These are phyloP conservation scores for Mionectes olivaceus DNA, from an alignment of 2,797 vertebrate genomes.

Conservation along the genomic window DNA sequence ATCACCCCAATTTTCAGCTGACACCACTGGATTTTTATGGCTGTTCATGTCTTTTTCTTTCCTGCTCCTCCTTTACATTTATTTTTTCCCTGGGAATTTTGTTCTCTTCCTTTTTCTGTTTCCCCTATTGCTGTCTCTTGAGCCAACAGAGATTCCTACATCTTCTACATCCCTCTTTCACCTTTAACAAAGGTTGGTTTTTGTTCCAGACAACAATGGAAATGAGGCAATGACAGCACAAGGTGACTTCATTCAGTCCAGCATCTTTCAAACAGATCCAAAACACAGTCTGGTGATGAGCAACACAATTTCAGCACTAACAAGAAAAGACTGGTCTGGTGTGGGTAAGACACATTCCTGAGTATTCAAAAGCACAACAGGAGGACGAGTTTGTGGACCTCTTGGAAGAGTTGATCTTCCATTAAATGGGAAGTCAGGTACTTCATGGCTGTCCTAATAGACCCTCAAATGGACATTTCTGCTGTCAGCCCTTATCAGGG, in stretches of 20 bases:
- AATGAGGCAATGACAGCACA: not conserved
- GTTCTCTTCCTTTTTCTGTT: constrained; percentile 2
- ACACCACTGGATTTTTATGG: constrained; percentile 66
- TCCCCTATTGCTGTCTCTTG: constrained; percentile 12
- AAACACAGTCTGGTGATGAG: not conserved
- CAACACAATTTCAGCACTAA: not conserved
- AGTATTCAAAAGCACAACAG: not conserved
- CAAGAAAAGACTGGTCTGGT: not conserved
- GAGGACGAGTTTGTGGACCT: not conserved
- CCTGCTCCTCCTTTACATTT: constrained; percentile 55
- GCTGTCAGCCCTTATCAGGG: not conserved
- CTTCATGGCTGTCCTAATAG: not conserved
- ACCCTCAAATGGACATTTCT: not conserved
- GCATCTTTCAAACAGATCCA: not conserved
- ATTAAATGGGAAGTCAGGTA: not conserved
- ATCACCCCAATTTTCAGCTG: constrained; percentile 63
- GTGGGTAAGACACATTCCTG: not conserved
- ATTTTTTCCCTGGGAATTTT: constrained; percentile 21
- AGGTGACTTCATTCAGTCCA: not conserved
- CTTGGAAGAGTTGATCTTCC: not conserved
- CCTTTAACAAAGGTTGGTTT: not conserved
- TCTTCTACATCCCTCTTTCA: not conserved
- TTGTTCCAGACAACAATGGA: not conserved
- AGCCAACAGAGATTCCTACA: not conserved
- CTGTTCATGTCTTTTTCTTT: constrained; percentile 33